These are phyloP conservation scores for Prostheceraeus crozeri DNA, from an alignment of 2,888 invertebrate genomes.

Conservation along the genomic window DNA sequence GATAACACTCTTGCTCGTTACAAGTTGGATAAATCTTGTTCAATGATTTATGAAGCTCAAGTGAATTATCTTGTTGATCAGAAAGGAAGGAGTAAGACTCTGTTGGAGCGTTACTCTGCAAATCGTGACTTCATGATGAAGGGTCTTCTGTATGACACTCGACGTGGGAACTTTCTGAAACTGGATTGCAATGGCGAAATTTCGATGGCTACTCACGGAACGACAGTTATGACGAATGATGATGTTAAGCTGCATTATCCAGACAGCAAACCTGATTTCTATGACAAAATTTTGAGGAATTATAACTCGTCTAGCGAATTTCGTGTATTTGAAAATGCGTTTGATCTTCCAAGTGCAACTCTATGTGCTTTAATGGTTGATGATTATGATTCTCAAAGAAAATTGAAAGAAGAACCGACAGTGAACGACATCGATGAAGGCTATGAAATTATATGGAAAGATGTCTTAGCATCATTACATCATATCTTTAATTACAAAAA, in stretches of 20 bases:
- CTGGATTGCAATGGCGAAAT: too few species aligned
- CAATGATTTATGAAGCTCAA: neutral
- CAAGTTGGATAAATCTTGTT: neutral
- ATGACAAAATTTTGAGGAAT: too few species aligned
- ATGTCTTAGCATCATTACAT: slow-evolving; percentile 2
- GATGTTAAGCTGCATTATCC: too few species aligned
- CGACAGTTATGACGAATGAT: too few species aligned
- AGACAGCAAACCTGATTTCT: too few species aligned
- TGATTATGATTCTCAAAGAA: too few species aligned
- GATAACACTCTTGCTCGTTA: slow-evolving; percentile 15
- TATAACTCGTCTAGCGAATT: too few species aligned
- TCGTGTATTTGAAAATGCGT: slow-evolving; percentile 23
- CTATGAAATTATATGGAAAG: slow-evolving; percentile 11
- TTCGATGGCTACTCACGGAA: too few species aligned
- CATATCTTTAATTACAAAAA: neutral
- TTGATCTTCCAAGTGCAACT: too few species aligned
- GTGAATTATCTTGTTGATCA: slow-evolving; percentile 5
- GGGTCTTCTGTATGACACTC: slow-evolving; percentile 4
- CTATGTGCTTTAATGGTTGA: too few species aligned
- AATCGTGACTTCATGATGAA: slow-evolving; percentile 4
- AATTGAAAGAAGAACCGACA: too few species aligned
- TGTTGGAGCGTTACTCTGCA: neutral
- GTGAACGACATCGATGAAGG: too few species aligned
- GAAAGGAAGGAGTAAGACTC: neutral
- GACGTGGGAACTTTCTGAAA: slow-evolving; percentile 2